Base-by-base conservation (phyloP, 2,113 vertebrate genomes). In the Serilophus lunatus region DNA sequence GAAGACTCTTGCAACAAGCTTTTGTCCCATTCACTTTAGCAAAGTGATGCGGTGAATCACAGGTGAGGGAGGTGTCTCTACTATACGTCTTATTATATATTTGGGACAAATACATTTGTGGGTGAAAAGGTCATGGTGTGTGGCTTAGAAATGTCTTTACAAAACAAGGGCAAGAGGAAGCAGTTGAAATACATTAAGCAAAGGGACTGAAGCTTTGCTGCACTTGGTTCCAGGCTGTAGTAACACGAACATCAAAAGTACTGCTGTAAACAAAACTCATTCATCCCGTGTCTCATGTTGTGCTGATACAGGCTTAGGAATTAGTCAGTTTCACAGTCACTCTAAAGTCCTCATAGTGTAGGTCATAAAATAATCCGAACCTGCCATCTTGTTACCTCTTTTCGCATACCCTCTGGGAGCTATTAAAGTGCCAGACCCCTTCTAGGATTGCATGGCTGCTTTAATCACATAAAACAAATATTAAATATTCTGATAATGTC, bases 191-290 rank as follows among this genome's bases (percentile, higher is more conserved):
- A 35, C 5, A 44, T 31, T 23, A 69, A 57, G 36, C 0, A 2
- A 40, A 69, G 36, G 36, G 80, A 11, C 6, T 18, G 31, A 44
- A 66, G 31, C 24, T 79, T 71, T 63, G 26, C 17, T 49, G 57
- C 0, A 0, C 72, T 88, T 76, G 24, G 36, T 53, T 53, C n/a
- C 40, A 82, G 56, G 36, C 16, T 54, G 24, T 26, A 38, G 33
- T 45, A 53, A 42, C 10, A 25, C 0, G 0, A 33, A 10, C 0
- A 1, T 10, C 2, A 2, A 36, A 23, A 40, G 12, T n/a, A 12
- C 29, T 70, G 26, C 26, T 1, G 0, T n/a, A 76, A 76, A 31
- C 31, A 90, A 61, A 56, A 56, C 14, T 79, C n/a, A 26, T 68
- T 90, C 6, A 9, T 56, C 71, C 1, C 0, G 15, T 79, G 61